These are phyloP conservation scores for Oriolus oriolus DNA, from an alignment of 2,113 vertebrate species.

Conservation along the genomic window DNA sequence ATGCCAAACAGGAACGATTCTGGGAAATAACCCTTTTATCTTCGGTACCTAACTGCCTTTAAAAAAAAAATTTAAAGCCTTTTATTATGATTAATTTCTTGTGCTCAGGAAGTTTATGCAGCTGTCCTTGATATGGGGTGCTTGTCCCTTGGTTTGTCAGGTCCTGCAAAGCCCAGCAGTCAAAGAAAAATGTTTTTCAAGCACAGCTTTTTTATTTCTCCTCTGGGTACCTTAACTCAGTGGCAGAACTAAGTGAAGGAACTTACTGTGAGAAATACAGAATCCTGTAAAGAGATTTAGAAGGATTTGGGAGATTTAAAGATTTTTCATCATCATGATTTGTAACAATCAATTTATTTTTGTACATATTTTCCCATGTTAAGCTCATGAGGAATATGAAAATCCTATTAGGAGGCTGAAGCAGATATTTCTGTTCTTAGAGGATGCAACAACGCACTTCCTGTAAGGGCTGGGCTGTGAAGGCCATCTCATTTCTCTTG, in stretches of 20 bases:
- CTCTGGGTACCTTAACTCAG: conserved; percentile 29
- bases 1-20: conserved; percentile 46
- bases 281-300: conserved; percentile 46
- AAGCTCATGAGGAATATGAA: conserved; percentile 22
- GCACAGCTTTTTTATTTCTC: background rate
- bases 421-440: background rate
- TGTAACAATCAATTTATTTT: conserved; percentile 14
- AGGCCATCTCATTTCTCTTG: background rate
- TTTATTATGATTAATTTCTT: conserved; percentile 58
- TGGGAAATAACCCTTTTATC: conserved; percentile 58
- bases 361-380: conserved; percentile 35
- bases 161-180: conserved; percentile 9
- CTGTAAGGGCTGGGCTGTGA: background rate
- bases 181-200: conserved; percentile 25
- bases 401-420: conserved; percentile 37
- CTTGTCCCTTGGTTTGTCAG: background rate
- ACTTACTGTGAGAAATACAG: conserved; percentile 36
- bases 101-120: conserved; percentile 53
- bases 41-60: conserved; percentile 49
- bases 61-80: background rate
- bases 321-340: conserved; percentile 39
- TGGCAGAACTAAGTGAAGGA: conserved; percentile 1
- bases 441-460: background rate
- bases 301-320: conserved; percentile 45
- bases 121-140: conserved; percentile 16